phyloP scores from a whole-genome alignment of 37 sponge, comb jelly and placozoan species.

The Chondrosia reniformis region DNA sequence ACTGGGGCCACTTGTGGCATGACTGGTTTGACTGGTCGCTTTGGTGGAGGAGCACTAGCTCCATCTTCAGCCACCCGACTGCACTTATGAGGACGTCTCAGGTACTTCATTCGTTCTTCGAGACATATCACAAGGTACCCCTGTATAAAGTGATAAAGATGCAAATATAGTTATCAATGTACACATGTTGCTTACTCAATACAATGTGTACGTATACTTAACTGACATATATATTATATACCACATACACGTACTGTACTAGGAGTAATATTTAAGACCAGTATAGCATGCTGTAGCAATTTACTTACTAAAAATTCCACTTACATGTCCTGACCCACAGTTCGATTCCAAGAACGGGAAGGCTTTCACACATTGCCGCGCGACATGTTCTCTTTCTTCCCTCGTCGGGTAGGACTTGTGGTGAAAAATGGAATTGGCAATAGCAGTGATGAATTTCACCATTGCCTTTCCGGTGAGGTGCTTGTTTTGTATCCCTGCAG shows the following conservation, averaged over 20 bases:
- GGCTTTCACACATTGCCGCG: neutral
- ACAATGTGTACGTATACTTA: no score
- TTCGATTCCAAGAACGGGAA: conserved; percentile 12
- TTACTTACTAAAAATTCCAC: no score
- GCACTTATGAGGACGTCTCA: neutral
- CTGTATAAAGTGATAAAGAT: neutral
- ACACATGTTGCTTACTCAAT: neutral
- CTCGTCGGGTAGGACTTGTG: neutral
- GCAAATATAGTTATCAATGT: neutral
- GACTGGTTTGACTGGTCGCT: neutral
- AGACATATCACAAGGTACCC: neutral
- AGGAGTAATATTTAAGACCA: no score
- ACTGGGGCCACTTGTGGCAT: neutral
- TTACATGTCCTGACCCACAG: conserved; percentile 3
- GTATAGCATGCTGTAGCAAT: no score
- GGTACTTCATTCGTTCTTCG: neutral
- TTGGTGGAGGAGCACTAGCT: neutral
- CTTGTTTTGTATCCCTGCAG: neutral
- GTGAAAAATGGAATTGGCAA: neutral
- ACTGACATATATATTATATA: no score
- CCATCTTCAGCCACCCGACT: neutral
- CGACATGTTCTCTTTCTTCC: conserved; percentile 13
- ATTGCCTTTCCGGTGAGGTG: neutral
- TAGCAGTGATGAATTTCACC: neutral
- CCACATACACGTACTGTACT: no score